Conservation (phyloP, 2,888 invertebrate genomes). For the Troides aeacus region DNA sequence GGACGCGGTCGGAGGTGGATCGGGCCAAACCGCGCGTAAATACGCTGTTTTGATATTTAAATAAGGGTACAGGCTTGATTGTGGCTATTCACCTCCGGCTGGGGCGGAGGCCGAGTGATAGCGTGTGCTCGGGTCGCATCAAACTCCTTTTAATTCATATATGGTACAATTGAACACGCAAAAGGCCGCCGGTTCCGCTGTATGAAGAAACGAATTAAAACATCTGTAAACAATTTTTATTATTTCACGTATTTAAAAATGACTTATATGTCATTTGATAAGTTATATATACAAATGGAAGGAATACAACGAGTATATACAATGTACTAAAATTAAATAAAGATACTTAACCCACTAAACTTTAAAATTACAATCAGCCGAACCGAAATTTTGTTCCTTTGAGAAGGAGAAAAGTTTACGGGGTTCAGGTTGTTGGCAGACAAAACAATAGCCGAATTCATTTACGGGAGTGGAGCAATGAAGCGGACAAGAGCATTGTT, state of each 20-base stretch:
- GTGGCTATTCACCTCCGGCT: constrained; percentile 57
- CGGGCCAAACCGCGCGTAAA: constrained; percentile 60
- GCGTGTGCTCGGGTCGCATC: not conserved
- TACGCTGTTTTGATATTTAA: constrained; percentile 77
- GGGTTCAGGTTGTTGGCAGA: constrained; percentile 14
- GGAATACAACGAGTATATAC: too few relatives aligned
- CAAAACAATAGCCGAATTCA: constrained; percentile 23
- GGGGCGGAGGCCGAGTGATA: constrained; percentile 6
- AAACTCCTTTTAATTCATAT: not conserved
- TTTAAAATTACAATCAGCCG: constrained; percentile 14
- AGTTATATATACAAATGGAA: too few relatives aligned
- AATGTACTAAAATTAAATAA: too few relatives aligned
- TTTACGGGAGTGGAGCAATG: constrained; percentile 24
- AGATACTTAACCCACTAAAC: not conserved
- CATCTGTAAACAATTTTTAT: too few relatives aligned
- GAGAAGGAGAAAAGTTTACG: constrained; percentile 17
- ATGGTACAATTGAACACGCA: too few relatives aligned
- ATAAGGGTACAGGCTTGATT: constrained; percentile 72
- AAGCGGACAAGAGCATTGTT: constrained; percentile 36
- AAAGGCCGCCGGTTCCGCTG: too few relatives aligned
- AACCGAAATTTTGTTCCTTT: too few relatives aligned
- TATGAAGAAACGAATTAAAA: too few relatives aligned
- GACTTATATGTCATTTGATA: too few relatives aligned
- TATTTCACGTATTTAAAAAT: too few relatives aligned
- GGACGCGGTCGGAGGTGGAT: constrained; percentile 51